Base-by-base conservation (phyloP, 2,113 vertebrate genomes). In the Triplophysa dalaica region DNA sequence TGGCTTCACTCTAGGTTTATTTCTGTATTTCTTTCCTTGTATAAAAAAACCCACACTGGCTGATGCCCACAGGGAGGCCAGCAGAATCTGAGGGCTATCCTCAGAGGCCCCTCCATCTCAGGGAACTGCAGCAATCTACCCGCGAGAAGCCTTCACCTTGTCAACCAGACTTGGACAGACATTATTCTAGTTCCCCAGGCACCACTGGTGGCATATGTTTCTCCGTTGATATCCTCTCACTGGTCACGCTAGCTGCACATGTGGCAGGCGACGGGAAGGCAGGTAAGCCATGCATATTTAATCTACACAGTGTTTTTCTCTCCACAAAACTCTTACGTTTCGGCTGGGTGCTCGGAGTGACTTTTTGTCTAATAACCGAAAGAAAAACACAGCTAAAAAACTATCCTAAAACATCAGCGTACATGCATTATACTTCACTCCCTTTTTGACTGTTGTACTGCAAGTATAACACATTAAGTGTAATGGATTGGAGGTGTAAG, bases 111-210 rank as follows among this genome's bases (percentile, higher is more conserved):
- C 75, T 66, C 56, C 54, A 66, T 29, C 75, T 77, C 58, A 54
- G 60, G 63, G 77, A 54, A 62, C 63, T 67, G 56, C 52, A 69
- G 9, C 48, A 66, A 69, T 68, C 79, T 67, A 76, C 74, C 68
- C 63, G 62, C 62, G 50, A 81, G 77, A 70, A 78, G 75, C 60
- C 77, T 80, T 79, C 78, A 75, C 80, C 84, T 80, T 84, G 84
- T 81, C 86, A 84, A 66, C 62, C 62, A 68, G 78, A 75, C 73
- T 70, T 82, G 75, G 70, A 77, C 72, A 74, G 78, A 83, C 73
- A 64, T 81, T 81, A 80, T 78, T 82, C 66, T 68, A 64, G 45
- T 54, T 86, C 84, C 85, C 75, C 48, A 60, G 87, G 66, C 62
- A 41, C 64, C 72, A 8, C 1, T 11, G 22, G 74, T 81, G 79